These are phyloP conservation scores for Spodoptera picta DNA, from an alignment of 2,888 invertebrate genomes.

Conservation along the genomic window DNA sequence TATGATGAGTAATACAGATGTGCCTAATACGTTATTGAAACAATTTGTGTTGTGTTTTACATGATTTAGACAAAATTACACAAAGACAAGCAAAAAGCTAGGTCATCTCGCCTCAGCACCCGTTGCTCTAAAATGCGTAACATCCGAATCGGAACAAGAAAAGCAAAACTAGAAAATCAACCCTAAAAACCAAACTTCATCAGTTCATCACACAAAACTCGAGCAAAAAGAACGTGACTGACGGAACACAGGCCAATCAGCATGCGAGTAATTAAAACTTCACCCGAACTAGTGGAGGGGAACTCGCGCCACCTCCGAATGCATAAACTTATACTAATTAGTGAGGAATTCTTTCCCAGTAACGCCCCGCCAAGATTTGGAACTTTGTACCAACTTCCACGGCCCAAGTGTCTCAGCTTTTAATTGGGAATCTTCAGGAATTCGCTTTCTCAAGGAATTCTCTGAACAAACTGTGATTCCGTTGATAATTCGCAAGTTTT, in stretches of 20 bases:
- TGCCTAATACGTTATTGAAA: no score
- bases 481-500: slow-evolving; percentile 66
- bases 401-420: slow-evolving; percentile 81
- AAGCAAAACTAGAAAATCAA: slow-evolving; percentile 29
- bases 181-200: slow-evolving; percentile 15
- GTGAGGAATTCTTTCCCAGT: slow-evolving; percentile 83
- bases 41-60: no score
- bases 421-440: slow-evolving; percentile 86
- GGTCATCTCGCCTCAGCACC: no score
- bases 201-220: slow-evolving; percentile 40
- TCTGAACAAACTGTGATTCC: slow-evolving; percentile 76
- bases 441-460: slow-evolving; percentile 83
- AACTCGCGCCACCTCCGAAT: slow-evolving; percentile 73
- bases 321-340: slow-evolving; percentile 88
- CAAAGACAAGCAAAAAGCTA: no score
- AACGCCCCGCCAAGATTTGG: slow-evolving; percentile 80
- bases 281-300: slow-evolving; percentile 66
- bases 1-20: no score
- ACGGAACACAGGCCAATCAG: slow-evolving; percentile 68
- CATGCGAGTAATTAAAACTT: slow-evolving; percentile 84
- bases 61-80: no score
- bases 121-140: not conserved
- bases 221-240: slow-evolving; percentile 72
- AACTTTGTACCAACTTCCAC: slow-evolving; percentile 81
- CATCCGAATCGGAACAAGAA: slow-evolving; percentile 10